These are phyloP conservation scores for Polymixis flavicincta DNA, from an alignment of 2,888 invertebrate species.

Conservation along the genomic window DNA sequence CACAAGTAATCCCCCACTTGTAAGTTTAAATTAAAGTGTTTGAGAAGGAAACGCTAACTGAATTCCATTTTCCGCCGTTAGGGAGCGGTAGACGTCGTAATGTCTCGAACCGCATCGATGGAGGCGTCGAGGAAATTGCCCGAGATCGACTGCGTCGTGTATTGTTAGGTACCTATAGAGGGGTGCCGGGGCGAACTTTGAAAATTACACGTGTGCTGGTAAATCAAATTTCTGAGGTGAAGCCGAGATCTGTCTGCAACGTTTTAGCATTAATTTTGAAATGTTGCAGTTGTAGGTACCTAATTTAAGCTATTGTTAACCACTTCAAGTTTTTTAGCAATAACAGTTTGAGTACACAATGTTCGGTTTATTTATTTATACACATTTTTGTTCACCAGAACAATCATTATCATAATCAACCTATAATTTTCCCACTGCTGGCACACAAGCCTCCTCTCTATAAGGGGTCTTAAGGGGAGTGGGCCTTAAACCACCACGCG, in stretches of 20 bases:
- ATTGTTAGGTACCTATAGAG: conserved; percentile 19
- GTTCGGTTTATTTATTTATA: background rate
- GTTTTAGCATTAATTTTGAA: background rate
- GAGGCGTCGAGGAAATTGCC: conserved; percentile 57
- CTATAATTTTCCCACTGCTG: no score
- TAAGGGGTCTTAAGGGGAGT: no score
- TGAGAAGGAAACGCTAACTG: conserved; percentile 56
- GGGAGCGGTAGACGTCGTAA: conserved; percentile 50
- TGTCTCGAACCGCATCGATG: conserved; percentile 55
- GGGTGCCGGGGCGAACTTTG: conserved; percentile 22
- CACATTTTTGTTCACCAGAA: no score
- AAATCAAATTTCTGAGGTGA: conserved; percentile 29
- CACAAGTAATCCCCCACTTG: conserved; percentile 53
- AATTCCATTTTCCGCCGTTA: conserved; percentile 59
- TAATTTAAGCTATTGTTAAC: background rate
- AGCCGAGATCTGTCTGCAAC: conserved; percentile 1
- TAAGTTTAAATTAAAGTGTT: conserved; percentile 62
- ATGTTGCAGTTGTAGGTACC: background rate
- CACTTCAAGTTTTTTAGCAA: no score
- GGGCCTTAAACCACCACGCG: no score
- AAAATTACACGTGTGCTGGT: conserved; percentile 21
- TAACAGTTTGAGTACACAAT: background rate
- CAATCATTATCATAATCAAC: no score
- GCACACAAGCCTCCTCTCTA: no score
- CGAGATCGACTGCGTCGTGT: conserved; percentile 48